Evolutionary conservation across 2,888 invertebrate species (phyloP).

Genomic region (Hemithea aestivaria): DNA sequence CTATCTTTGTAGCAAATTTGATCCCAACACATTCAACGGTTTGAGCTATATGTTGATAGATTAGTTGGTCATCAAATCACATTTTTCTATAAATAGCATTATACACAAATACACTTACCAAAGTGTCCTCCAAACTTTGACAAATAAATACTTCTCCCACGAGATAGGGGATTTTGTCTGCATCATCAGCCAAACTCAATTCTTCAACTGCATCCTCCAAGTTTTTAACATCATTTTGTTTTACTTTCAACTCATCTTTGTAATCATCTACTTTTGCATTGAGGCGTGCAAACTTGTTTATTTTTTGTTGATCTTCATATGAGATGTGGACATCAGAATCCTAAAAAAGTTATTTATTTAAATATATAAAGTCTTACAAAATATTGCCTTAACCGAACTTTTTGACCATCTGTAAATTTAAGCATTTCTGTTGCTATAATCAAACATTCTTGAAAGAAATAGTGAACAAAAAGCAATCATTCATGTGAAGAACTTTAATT

Average conservation of each 20-base stretch:
- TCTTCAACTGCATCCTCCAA: constrained; percentile 96
- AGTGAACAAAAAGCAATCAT: background rate
- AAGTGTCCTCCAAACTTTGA: constrained; percentile 86
- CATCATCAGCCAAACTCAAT: constrained; percentile 87
- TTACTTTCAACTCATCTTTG: constrained; percentile 90
- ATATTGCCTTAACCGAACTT: no score
- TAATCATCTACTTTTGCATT: constrained; percentile 95
- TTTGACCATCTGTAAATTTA: no score
- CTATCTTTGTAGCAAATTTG: no score
- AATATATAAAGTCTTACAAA: no score
- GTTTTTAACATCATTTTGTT: constrained; percentile 94
- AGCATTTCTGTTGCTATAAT: no score
- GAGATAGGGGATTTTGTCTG: constrained; percentile 87
- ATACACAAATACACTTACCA: no score
- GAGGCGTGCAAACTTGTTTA: constrained; percentile 96
- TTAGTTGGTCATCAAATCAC: no score
- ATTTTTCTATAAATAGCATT: no score
- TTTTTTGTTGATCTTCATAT: constrained; percentile 97
- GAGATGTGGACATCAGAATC: constrained; percentile 96
- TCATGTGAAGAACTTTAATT: no score
- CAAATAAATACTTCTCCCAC: constrained; percentile 94
- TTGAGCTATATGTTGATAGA: no score
- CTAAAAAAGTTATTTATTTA: constrained; percentile 56
- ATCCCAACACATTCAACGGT: no score
- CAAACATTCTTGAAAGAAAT: background rate